Evolutionary conservation across 2,888 invertebrate species (phyloP), one percentile per base, ranked within the genome.

Genomic region (Pseudeuparius sepicola): DNA sequence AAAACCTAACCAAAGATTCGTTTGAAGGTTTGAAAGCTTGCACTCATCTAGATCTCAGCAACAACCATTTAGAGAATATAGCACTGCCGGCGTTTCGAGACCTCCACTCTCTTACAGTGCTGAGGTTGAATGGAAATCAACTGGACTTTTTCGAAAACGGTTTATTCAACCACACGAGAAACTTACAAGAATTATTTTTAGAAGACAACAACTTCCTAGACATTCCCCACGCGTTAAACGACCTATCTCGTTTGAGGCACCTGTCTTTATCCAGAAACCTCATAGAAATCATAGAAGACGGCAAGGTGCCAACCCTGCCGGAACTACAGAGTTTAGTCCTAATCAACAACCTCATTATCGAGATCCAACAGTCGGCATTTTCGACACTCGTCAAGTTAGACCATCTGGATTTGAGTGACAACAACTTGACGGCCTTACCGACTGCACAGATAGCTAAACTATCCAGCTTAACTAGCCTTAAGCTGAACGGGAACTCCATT

Each of bases 181-280:
- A 86, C 52, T 67, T 89, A 49, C 74, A 73, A 53, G 73, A 75
- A 37, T 66, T 92, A 48, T 73, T 81, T 42, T 66, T 90, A 33
- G 77, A 79, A 50, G 77, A 80, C 54, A 89, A 89, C 63, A 78
- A 79, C 23, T 67, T 89, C 50, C 64, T 86, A 47, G 83, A 84
- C 54, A 71, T 85, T 49, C 85, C 86, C 2, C 71, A 75, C 31
- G 64, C 65, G 45, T 63, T 86, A 41, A 67, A 70, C 30, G 71
- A 75, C 49, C 68, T 80, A 26, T 64, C 75, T 38, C 71, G 71
- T 44, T 66, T 92, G 43, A 78, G 79, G 54, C 70, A 71, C 43
- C 67, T 92, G 44, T 79, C 84, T 47, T 64, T 92, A 37, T 79
- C 84, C 14, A 74, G 78, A 49, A 92, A 92, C 64, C 68, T 85